A percentile compares a stretch with the other conserved stretches of the same genome.
These are phyloP conservation scores for Lasioglossum oenotherae DNA, from an alignment of 2,888 invertebrate genomes.

Conservation along the genomic window DNA sequence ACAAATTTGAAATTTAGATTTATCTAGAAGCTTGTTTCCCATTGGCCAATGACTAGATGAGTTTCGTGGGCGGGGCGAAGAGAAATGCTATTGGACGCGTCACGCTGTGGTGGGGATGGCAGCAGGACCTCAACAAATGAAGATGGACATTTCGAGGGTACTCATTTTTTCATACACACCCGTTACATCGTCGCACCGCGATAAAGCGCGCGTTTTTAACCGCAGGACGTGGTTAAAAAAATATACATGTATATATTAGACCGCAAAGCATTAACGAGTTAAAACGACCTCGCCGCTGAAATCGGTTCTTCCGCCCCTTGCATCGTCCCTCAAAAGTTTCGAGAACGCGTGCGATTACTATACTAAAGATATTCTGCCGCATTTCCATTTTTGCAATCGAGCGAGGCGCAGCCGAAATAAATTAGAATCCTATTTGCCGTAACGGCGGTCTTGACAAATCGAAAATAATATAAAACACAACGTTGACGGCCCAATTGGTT, in stretches of 20 bases:
- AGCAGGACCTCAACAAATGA: background rate
- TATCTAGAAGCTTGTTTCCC: background rate
- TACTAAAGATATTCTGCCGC: background rate
- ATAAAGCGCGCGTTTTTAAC: slow-evolving; percentile 42
- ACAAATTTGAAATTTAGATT: too few relatives aligned
- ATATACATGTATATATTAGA: slow-evolving; percentile 23
- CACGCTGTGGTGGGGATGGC: background rate
- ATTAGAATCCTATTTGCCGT: background rate
- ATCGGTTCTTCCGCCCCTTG: slow-evolving; percentile 14
- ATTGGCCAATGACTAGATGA: background rate
- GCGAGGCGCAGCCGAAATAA: background rate
- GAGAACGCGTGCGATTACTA: background rate
- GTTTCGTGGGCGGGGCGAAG: background rate
- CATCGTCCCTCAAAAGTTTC: background rate
- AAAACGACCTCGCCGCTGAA: background rate
- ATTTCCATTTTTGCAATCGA: background rate
- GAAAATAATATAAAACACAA: background rate
- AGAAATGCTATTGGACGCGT: background rate
- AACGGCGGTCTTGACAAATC: background rate
- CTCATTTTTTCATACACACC: background rate
- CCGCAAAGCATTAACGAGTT: slow-evolving; percentile 30
- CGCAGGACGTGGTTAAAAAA: slow-evolving; percentile 8
- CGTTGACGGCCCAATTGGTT: background rate
- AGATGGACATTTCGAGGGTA: background rate
- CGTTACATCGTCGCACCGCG: background rate